Percentiles rank a stretch among this genome's conserved stretches.
These are phyloP conservation scores for Eretmochelys imbricata DNA, from an alignment of 2,113 vertebrate species.

Conservation along the genomic window DNA sequence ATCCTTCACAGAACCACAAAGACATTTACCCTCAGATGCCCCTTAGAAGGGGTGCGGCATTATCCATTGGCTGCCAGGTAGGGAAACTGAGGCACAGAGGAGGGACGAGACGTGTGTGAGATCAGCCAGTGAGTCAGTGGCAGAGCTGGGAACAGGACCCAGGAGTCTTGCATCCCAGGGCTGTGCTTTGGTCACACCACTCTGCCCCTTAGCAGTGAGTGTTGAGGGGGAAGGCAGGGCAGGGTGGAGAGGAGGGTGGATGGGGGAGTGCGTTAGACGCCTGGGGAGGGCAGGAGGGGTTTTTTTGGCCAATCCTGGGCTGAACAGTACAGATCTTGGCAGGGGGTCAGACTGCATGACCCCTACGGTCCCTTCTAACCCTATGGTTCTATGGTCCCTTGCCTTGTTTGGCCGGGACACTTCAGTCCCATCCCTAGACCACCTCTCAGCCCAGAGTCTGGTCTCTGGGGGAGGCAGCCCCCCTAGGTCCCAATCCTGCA, in stretches of 20 bases:
- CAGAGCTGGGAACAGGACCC: not conserved
- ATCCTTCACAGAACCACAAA: not conserved
- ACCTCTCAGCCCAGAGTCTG: not conserved
- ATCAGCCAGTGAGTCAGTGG: not conserved
- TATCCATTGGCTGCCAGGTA: rapidly evolving
- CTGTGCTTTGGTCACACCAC: not conserved
- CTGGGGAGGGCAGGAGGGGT: too few relatives aligned
- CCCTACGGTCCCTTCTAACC: not conserved
- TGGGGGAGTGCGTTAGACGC: rapidly evolving
- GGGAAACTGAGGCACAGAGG: not conserved
- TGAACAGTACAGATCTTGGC: not conserved
- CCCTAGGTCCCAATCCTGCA: too few relatives aligned
- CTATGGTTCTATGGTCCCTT: not conserved
- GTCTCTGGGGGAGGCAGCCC: not conserved
- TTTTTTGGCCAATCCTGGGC: too few relatives aligned
- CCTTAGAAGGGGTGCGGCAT: rapidly evolving
- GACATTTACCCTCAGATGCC: not conserved
- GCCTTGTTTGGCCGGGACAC: not conserved
- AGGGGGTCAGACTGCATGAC: not conserved
- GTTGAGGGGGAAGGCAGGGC: not conserved
- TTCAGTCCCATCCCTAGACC: not conserved
- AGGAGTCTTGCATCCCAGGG: rapidly evolving
- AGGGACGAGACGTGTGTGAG: rapidly evolving
- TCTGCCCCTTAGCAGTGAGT: not conserved
- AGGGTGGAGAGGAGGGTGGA: not conserved